phyloP scores from a whole-genome alignment of 2,797 vertebrate genomes.

The Denticeps clupeoides region DNA sequence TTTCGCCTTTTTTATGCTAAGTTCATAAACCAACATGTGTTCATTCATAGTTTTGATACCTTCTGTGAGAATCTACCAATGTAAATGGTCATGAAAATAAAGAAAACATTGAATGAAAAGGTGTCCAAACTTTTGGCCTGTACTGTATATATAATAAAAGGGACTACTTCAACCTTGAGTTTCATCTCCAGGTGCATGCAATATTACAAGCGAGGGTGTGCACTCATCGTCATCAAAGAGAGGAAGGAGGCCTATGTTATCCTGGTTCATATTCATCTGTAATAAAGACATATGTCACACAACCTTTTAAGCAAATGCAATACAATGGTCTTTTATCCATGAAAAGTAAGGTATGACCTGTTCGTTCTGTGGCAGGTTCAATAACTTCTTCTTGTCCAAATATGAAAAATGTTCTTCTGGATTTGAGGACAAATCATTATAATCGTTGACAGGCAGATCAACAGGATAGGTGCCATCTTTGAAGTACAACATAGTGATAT shows the following conservation, averaged over 20 bases:
- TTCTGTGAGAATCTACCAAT: too few species aligned
- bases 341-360: neutral
- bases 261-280: conserved; percentile 43
- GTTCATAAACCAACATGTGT: neutral
- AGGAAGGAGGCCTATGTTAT: conserved; percentile 36
- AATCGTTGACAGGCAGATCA: neutral
- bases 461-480: neutral
- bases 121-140: too few species aligned
- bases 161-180: conserved; percentile 37
- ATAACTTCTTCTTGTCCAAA: neutral
- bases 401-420: neutral
- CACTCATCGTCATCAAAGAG: conserved; percentile 46
- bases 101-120: too few species aligned
- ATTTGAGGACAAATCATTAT: neutral
- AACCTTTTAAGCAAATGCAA: neutral
- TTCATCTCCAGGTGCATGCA: conserved; percentile 43
- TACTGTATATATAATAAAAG: too few species aligned
- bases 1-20: too few species aligned
- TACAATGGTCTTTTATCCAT: neutral
- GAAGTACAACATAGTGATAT: too few species aligned
- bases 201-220: conserved; percentile 34
- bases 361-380: neutral
- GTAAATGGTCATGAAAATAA: too few species aligned
- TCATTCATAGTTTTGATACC: too few species aligned
- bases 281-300: neutral